Percentiles rank a stretch among this genome's conserved stretches.
phyloP scores from a whole-genome alignment of 2,888 invertebrate species.

The Acanthoscelides obtectus region DNA sequence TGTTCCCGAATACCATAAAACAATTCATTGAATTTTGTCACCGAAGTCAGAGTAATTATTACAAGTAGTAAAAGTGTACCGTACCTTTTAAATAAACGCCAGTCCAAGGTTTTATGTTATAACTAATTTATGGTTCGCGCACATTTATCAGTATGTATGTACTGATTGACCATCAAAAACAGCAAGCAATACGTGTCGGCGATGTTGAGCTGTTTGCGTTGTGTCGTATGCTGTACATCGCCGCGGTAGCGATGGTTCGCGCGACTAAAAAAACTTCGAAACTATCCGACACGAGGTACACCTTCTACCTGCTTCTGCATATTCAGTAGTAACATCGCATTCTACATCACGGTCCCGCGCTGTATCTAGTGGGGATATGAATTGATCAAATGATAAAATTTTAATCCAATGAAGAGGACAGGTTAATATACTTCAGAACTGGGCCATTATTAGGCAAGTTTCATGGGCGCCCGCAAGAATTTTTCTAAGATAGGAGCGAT shows the following conservation, averaged over 20 bases:
- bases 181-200: too few relatives aligned
- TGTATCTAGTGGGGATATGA: background rate
- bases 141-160: background rate
- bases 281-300: background rate
- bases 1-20: too few relatives aligned
- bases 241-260: background rate
- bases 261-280: background rate
- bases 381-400: too few relatives aligned
- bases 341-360: background rate
- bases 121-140: background rate
- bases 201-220: too few relatives aligned
- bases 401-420: too few relatives aligned
- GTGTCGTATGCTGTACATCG: background rate
- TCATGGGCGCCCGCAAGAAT: too few relatives aligned
- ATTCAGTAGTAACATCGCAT: background rate
- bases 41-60: too few relatives aligned
- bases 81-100: background rate
- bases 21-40: too few relatives aligned
- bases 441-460: too few relatives aligned
- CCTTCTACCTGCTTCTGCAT: background rate
- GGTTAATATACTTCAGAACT: too few relatives aligned
- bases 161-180: background rate
- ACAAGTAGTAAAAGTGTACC: background rate
- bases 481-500: too few relatives aligned
- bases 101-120: background rate